Conservation (phyloP, 2,797 vertebrate species). For the Cossypha dichroa region DNA sequence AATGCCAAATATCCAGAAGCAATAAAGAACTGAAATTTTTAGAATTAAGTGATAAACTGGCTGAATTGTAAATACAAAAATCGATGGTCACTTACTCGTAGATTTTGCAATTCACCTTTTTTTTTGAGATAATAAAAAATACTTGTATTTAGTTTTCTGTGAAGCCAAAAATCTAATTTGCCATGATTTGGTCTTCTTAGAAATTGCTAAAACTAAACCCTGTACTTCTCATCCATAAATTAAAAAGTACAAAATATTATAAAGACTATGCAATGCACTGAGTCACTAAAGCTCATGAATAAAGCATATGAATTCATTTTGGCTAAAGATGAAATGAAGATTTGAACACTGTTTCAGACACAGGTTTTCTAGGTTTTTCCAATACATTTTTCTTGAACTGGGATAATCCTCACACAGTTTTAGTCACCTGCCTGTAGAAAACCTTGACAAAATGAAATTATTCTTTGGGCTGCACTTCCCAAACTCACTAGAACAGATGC, state of each 20-base stretch:
- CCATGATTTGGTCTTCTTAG: not conserved
- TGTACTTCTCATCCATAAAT: not conserved
- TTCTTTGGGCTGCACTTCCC: not conserved
- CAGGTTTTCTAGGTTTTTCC: not conserved
- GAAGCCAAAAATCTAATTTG: not conserved
- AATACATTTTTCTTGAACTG: not conserved
- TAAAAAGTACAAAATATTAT: slow-evolving; percentile 19
- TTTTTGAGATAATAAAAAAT: not conserved
- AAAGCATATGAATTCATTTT: slow-evolving; percentile 14
- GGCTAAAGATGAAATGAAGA: not conserved
- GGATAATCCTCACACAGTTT: not conserved
- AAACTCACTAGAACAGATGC: not conserved
- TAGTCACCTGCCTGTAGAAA: not conserved
- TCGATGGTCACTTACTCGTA: accelerated
- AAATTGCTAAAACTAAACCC: not conserved
- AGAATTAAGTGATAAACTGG: not conserved
- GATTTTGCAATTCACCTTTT: not conserved
- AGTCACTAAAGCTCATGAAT: slow-evolving; percentile 58
- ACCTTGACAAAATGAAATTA: not conserved
- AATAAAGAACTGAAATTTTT: not conserved
- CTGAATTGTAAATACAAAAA: not conserved
- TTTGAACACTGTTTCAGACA: not conserved
- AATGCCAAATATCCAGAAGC: slow-evolving; percentile 32
- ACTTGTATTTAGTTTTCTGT: not conserved
- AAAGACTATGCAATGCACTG: not conserved